These are phyloP conservation scores for Microctonus hyperodae DNA, from an alignment of 2,888 invertebrate genomes.

Conservation along the genomic window DNA sequence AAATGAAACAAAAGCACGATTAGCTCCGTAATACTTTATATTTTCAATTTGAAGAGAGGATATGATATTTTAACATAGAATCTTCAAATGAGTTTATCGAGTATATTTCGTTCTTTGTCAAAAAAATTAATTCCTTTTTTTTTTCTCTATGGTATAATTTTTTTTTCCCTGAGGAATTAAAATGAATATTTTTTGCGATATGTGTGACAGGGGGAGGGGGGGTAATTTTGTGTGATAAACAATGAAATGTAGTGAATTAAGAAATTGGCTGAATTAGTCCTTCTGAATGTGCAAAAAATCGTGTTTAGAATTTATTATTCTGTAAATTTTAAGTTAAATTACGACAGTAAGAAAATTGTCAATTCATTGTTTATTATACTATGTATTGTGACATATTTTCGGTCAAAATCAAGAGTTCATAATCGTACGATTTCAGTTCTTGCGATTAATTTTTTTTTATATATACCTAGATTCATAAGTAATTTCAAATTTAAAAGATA, in stretches of 20 bases:
- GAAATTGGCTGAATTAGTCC: background rate
- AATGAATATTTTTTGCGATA: background rate
- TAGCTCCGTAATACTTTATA: background rate
- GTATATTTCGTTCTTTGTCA: background rate
- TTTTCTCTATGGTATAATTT: background rate
- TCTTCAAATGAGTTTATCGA: background rate
- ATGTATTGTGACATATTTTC: background rate
- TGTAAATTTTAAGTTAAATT: background rate
- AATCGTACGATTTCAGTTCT: background rate
- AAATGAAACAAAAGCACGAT: too few species aligned
- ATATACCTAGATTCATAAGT: background rate
- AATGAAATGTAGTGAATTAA: background rate
- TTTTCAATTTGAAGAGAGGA: background rate
- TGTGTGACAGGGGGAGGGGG: too few species aligned
- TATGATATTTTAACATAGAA: background rate
- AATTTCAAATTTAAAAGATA: background rate
- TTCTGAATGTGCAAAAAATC: background rate
- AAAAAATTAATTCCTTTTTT: background rate
- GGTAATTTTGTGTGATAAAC: background rate
- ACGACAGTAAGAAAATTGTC: background rate
- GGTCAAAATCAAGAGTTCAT: background rate
- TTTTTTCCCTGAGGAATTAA: background rate
- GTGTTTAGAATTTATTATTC: background rate
- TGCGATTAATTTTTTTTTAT: background rate
- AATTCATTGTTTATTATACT: background rate